These are phyloP conservation scores for Girardinichthys multiradiatus DNA, from an alignment of 2,113 vertebrate species.

Conservation along the genomic window DNA sequence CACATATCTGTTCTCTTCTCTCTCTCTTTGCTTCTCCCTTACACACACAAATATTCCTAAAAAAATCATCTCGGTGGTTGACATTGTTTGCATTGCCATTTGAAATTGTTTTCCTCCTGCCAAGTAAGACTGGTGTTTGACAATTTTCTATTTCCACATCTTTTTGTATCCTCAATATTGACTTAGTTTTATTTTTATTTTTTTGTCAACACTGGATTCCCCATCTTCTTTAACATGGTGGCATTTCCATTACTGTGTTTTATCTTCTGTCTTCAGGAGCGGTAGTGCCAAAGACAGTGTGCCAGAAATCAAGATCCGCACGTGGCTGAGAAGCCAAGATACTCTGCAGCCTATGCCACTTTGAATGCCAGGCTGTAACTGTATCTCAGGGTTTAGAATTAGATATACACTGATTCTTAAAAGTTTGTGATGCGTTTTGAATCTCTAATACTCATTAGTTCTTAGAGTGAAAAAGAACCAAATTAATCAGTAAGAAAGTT, in stretches of 20 bases:
- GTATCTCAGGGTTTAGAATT: conserved; percentile 36
- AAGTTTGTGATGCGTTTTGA: neutral
- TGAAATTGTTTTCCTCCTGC: conserved; percentile 52
- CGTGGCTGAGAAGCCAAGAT: conserved; percentile 39
- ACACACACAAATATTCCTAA: conserved; percentile 5
- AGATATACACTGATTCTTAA: conserved; percentile 20
- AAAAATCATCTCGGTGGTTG: conserved; percentile 33
- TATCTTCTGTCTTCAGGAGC: conserved; percentile 67
- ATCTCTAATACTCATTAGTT: neutral
- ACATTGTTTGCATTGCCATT: conserved; percentile 50
- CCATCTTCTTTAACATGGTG: conserved; percentile 54
- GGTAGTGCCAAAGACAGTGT: conserved; percentile 16
- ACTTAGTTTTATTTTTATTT: conserved; percentile 62
- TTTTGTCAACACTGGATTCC: conserved; percentile 36
- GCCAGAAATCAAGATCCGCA: conserved; percentile 54
- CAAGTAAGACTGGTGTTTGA: conserved; percentile 57
- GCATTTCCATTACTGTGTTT: conserved; percentile 70
- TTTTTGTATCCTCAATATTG: conserved; percentile 58
- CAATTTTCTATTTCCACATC: conserved; percentile 63
- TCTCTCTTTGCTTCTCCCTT: neutral
- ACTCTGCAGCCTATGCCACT: conserved; percentile 24
- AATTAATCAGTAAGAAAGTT: neutral
- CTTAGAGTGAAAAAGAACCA: neutral
- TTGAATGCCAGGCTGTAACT: conserved; percentile 53
- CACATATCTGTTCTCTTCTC: neutral